phyloP scores from a whole-genome alignment of 2,888 invertebrate species.

The Piscicola geometra region DNA sequence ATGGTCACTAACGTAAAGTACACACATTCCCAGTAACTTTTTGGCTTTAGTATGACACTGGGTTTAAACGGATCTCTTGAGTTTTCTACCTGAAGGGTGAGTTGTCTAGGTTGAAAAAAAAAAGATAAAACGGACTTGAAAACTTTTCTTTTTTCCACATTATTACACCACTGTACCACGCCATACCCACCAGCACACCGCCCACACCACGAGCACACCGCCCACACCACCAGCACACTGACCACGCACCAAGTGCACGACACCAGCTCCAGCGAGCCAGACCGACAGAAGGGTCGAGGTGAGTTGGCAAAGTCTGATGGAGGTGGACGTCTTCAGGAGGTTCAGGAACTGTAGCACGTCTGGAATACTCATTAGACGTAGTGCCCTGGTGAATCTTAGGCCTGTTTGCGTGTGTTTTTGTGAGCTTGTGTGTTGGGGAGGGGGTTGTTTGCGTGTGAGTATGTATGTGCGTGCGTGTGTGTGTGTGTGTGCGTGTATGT shows the following conservation, averaged over 20 bases:
- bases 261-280: not conserved
- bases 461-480: too few relatives aligned
- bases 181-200: not conserved
- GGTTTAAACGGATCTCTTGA: conserved; percentile 93
- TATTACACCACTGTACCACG: not conserved
- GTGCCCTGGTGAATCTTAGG: conserved; percentile 81
- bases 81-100: conserved; percentile 92
- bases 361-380: conserved; percentile 99
- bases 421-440: too few relatives aligned
- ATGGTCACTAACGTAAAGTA: conserved; percentile 99
- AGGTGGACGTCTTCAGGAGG: conserved; percentile 99
- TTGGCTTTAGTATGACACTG: conserved; percentile 84
- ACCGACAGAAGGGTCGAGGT: not conserved
- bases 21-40: conserved; percentile 99
- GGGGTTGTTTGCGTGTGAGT: too few relatives aligned
- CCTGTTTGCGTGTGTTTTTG: too few relatives aligned
- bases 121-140: not conserved
- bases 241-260: not conserved
- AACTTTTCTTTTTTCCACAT: not conserved
- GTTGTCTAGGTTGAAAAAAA: not conserved
- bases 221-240: too few relatives aligned
- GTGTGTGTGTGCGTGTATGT: too few relatives aligned
- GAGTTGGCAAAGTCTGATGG: conserved; percentile 73
- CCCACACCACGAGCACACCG: not conserved
- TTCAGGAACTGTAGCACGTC: conserved; percentile 99